Base-by-base conservation (phyloP, 2,888 invertebrate genomes). In the Tetragonisca angustula region DNA sequence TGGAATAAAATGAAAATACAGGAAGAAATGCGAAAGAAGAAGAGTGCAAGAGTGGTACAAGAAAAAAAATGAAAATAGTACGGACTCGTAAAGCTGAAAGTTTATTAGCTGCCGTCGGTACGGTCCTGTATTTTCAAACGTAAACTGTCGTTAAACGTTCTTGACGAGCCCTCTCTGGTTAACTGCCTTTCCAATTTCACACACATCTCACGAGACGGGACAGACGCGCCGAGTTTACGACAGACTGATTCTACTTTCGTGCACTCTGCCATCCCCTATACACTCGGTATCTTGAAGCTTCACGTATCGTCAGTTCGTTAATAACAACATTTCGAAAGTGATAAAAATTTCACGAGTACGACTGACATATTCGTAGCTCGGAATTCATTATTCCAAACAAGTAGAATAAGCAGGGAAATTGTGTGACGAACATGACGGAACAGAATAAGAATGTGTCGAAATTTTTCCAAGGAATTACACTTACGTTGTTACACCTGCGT, bases 111-210 rank as follows among this genome's bases (percentile, higher is more conserved):
- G 75, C 61, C 69, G 77, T 75, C 69, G 65, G 52, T 77, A 75
- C 77, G 43, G 64, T n/a, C 27, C 78, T 70, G 78, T 69, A 84
- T 84, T 84, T 81, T 84, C 78, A 77, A 84, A 72, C 72, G 75
- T 68, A 67, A 84, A 70, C 73, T 67, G 65, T 85, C 84, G 79
- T 84, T 73, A 76, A 85, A 76, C 62, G 78, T 64, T 61, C n/a
- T 69, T 49, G 79, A 83, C 84, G 70, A 74, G 54, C 36, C 27
- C 70, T 54, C 49, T 68, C 49, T 32, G 69, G 43, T 61, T 49
- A 72, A 50, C 36, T 50, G 24, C n/a, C 73, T 67, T 71, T 67
- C 61, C 70, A 76, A 71, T 65, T 71, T 79, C 62, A 69, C 73
- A 79, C 49, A 67, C 70, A 27, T 36, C 76, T 76, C 54, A 24